These are phyloP conservation scores for Felis chaus DNA, from an alignment of 2,113 vertebrate genomes.

Conservation along the genomic window DNA sequence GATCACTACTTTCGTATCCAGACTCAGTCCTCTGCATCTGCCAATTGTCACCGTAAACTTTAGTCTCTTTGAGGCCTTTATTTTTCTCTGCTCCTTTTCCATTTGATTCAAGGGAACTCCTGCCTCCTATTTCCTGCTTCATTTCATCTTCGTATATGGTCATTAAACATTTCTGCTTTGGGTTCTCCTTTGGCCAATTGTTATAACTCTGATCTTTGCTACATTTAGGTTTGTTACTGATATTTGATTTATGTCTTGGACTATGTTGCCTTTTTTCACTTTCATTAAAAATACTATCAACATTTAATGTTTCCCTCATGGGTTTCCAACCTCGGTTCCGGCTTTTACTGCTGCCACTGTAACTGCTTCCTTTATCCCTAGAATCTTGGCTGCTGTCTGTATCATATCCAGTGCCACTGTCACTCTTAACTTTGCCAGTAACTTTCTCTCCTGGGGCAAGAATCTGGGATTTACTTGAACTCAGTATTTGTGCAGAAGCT, in stretches of 20 bases:
- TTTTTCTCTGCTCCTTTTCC: slow-evolving; percentile 86
- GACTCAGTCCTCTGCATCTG: slow-evolving; percentile 95
- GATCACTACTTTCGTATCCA: slow-evolving; percentile 96
- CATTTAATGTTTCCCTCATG: slow-evolving; percentile 93
- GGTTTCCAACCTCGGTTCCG: slow-evolving; percentile 91
- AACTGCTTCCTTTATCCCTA: slow-evolving; percentile 82
- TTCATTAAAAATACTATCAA: slow-evolving; percentile 94
- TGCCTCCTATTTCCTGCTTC: slow-evolving; percentile 89
- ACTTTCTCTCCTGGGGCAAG: slow-evolving; percentile 71
- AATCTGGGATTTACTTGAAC: slow-evolving; percentile 70
- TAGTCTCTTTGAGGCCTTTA: slow-evolving; percentile 83
- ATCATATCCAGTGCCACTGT: slow-evolving; percentile 88
- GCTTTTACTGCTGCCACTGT: slow-evolving; percentile 71
- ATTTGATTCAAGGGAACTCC: slow-evolving; percentile 90
- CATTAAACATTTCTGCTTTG: slow-evolving; percentile 92
- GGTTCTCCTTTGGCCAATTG: slow-evolving; percentile 86
- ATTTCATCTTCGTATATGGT: slow-evolving; percentile 97
- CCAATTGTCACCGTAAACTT: slow-evolving; percentile 88
- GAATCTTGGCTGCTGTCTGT: slow-evolving; percentile 95
- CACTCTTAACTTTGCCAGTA: slow-evolving; percentile 71
- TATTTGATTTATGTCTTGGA: slow-evolving; percentile 84
- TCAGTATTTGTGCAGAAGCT: slow-evolving; percentile 61
- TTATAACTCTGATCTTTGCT: slow-evolving; percentile 83
- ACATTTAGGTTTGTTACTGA: slow-evolving; percentile 78
- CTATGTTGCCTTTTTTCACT: slow-evolving; percentile 89